Evolutionary conservation across 2,888 invertebrate species (phyloP), one percentile per base, ranked within the genome.

Genomic region (Cheilosia vulpina): DNA sequence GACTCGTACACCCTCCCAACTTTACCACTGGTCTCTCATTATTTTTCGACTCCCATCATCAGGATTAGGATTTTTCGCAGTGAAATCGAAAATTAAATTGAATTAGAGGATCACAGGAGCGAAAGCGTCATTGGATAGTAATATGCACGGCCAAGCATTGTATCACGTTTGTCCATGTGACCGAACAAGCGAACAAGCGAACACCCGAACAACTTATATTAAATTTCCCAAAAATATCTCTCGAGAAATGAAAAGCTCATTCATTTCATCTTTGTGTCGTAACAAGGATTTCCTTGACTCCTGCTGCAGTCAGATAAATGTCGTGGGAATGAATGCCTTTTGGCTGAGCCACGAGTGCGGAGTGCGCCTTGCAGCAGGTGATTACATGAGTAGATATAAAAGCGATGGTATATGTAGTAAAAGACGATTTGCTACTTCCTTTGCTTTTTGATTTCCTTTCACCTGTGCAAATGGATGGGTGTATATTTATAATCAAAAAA

Each of bases 41-140:
- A 75, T 73, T 53, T 68, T 55, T 45, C 50, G n/a, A 27, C 45
- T 66, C 55, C 34, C 53, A 81, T 77, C 45, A 80, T 41, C n/a
- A n/a, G n/a, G n/a, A n/a, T n/a, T n/a, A n/a, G n/a, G 84, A 80
- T 75, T 71, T 79, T 84, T 84, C 60, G 24, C 80, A 66, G 75
- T 41, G 38, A 71, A 81, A 81, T 81, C 76, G 85, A 85, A 85
- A 81, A 81, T 77, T 85, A 81, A 85, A 85, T 85, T 85, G 72
- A 85, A 85, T 85, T 85, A 77, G 57, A 62, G 45, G 80, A 72
- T 62, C 60, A 60, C 45, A 75, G 31, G 38, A 45, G 47, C 80
- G 24, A 63, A 53, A 69, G 69, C 31, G 65, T 65, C 65, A 71
- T 71, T 19, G 50, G 21, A 21, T 43, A 31, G 60, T 38, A 31